phyloP scores from a whole-genome alignment of 2,113 vertebrate genomes.

The Semicossyphus pulcher region DNA sequence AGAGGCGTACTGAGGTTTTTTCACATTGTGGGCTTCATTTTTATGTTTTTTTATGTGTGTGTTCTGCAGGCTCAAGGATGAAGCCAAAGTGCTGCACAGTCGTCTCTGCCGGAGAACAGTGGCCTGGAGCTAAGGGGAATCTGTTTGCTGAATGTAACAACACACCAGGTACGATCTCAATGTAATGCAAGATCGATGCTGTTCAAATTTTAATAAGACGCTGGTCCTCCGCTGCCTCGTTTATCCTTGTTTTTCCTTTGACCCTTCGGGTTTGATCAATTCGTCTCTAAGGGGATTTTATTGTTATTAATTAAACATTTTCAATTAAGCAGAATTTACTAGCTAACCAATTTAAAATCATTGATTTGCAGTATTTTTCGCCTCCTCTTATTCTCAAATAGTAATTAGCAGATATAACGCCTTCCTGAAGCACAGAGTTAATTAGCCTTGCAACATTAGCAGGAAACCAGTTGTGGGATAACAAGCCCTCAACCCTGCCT shows the following conservation, averaged over 20 bases:
- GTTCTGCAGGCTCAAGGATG: constrained; percentile 35
- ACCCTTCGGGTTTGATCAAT: not conserved
- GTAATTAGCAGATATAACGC: too few species aligned
- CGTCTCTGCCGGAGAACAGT: not conserved
- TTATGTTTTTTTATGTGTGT: not conserved
- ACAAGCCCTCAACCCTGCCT: not conserved
- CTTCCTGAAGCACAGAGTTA: too few species aligned
- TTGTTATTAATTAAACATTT: too few species aligned
- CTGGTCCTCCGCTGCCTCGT: not conserved
- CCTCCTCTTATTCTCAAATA: too few species aligned
- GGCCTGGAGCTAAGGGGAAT: constrained; percentile 7
- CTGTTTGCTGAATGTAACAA: constrained; percentile 2
- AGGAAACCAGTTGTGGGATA: not conserved
- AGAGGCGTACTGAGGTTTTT: not conserved
- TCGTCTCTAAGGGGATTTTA: too few species aligned
- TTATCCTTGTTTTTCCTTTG: not conserved
- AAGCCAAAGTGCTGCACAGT: constrained; percentile 7
- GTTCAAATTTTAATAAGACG: not conserved
- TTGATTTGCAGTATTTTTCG: too few species aligned
- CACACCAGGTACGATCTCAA: constrained; percentile 31
- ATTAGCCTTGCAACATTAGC: not conserved
- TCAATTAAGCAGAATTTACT: too few species aligned
- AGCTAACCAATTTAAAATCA: too few species aligned
- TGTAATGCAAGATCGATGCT: not conserved
- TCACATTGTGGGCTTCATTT: not conserved